phyloP scores from a whole-genome alignment of 2,888 invertebrate genomes.

The Plusia festucae region DNA sequence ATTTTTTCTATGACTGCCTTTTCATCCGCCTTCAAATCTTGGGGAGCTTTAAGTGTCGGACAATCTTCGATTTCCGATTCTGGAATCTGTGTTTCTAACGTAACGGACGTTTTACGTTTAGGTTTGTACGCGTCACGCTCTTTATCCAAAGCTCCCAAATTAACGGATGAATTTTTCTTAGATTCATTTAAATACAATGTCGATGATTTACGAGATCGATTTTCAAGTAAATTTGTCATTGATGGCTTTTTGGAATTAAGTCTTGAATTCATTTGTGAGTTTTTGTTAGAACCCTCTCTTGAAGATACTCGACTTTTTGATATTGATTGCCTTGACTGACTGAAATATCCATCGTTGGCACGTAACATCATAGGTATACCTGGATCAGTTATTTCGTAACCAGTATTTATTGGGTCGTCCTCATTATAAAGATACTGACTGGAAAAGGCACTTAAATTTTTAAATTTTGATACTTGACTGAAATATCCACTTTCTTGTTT shows the following conservation, averaged over 20 bases:
- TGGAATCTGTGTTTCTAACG: slow-evolving; percentile 78
- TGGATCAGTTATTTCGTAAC: slow-evolving; percentile 91
- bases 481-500: slow-evolving; percentile 81
- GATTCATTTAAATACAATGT: slow-evolving; percentile 86
- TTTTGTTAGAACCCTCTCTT: slow-evolving; percentile 80
- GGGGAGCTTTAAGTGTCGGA: slow-evolving; percentile 85
- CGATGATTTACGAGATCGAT: slow-evolving; percentile 83
- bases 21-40: slow-evolving; percentile 88
- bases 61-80: slow-evolving; percentile 88
- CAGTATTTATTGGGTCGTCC: slow-evolving; percentile 90
- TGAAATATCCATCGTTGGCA: slow-evolving; percentile 91
- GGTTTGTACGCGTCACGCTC: slow-evolving; percentile 79
- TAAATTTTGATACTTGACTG: slow-evolving; percentile 79
- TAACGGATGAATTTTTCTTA: slow-evolving; percentile 82
- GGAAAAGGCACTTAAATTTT: slow-evolving; percentile 86
- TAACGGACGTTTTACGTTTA: slow-evolving; percentile 81
- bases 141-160: slow-evolving; percentile 75
- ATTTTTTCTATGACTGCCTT: slow-evolving; percentile 81
- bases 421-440: slow-evolving; percentile 91
- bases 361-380: slow-evolving; percentile 91
- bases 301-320: slow-evolving; percentile 81
- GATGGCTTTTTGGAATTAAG: slow-evolving; percentile 84
- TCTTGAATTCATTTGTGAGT: slow-evolving; percentile 85
- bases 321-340: slow-evolving; percentile 84
- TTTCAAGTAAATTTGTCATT: slow-evolving; percentile 83